Conservation (phyloP, 2,113 vertebrate species). For the Orcinus orca region DNA sequence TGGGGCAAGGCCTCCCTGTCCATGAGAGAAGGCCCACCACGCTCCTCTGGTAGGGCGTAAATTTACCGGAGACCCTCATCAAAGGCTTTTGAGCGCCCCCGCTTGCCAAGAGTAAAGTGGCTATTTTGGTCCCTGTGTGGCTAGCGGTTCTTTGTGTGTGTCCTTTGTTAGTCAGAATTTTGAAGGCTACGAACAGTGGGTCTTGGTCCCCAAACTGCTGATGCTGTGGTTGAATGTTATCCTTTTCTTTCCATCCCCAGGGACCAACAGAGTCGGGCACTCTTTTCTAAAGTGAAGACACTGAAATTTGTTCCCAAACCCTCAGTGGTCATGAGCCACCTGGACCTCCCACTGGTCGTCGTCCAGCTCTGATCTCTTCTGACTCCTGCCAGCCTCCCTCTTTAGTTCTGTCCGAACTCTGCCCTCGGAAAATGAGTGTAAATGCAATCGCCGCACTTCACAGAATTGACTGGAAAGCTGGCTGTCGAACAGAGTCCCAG, state of each 20-base stretch:
- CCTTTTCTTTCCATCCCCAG: not conserved
- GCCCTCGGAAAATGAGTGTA: constrained; percentile 34
- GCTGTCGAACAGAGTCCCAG: constrained; percentile 55
- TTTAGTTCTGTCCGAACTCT: not conserved
- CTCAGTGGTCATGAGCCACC: constrained; percentile 2
- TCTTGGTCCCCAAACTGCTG: not conserved
- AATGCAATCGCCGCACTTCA: constrained; percentile 61
- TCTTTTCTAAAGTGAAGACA: constrained; percentile 23
- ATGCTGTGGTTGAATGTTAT: not conserved
- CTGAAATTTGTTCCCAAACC: not conserved
- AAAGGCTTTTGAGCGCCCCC: not conserved
- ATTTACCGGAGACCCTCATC: not conserved
- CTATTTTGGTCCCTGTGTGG: not conserved
- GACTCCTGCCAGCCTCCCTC: not conserved
- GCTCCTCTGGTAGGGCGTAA: not conserved
- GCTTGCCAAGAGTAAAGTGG: not conserved
- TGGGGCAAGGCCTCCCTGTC: not conserved
- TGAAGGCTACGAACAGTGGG: not conserved
- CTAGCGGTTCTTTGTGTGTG: not conserved
- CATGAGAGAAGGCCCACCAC: not conserved
- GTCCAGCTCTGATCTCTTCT: not conserved
- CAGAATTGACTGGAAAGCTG: constrained; percentile 36
- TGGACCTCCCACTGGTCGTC: constrained; percentile 2
- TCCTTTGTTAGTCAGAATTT: not conserved
- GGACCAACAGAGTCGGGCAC: not conserved